These are phyloP conservation scores for Periophthalmus modestus DNA, from an alignment of 2,113 vertebrate genomes.

Conservation along the genomic window DNA sequence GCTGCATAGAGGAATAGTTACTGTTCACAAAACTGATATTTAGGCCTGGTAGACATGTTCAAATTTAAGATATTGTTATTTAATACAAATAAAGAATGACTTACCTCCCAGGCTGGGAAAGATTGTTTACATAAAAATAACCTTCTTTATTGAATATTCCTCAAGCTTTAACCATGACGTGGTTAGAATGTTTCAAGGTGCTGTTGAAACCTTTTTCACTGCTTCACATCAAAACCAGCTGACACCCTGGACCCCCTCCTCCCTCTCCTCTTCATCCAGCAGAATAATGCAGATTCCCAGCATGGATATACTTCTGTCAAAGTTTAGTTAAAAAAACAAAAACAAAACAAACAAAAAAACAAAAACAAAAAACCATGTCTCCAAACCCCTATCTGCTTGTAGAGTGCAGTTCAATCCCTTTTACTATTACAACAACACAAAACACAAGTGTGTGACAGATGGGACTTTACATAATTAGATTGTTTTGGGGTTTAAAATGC, in stretches of 20 bases:
- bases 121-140: slow-evolving; percentile 8
- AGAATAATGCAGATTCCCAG: slow-evolving; percentile 15
- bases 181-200: slow-evolving; percentile 48
- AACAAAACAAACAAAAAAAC: too few relatives aligned
- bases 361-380: background rate
- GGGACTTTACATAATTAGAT: background rate
- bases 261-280: slow-evolving; percentile 25
- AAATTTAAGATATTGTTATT: background rate
- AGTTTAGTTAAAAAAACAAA: too few relatives aligned
- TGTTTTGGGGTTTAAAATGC: background rate
- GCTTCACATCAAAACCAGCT: slow-evolving; percentile 82
- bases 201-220: slow-evolving; percentile 61
- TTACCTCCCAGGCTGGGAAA: slow-evolving; percentile 47
- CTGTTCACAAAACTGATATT: background rate
- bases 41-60: background rate
- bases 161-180: slow-evolving; percentile 33
- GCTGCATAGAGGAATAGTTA: background rate
- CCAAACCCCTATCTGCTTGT: background rate
- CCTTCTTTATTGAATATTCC: background rate
- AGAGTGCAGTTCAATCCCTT: background rate
- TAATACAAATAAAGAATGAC: slow-evolving; percentile 9
- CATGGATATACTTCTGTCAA: slow-evolving; percentile 8
- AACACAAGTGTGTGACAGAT: too few relatives aligned
- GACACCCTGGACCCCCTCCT: slow-evolving; percentile 52
- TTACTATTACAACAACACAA: too few relatives aligned